Percentiles rank a stretch among this genome's conserved stretches.
phyloP scores from a whole-genome alignment of 2,888 invertebrate species.

The Eupeodes latifasciatus region DNA sequence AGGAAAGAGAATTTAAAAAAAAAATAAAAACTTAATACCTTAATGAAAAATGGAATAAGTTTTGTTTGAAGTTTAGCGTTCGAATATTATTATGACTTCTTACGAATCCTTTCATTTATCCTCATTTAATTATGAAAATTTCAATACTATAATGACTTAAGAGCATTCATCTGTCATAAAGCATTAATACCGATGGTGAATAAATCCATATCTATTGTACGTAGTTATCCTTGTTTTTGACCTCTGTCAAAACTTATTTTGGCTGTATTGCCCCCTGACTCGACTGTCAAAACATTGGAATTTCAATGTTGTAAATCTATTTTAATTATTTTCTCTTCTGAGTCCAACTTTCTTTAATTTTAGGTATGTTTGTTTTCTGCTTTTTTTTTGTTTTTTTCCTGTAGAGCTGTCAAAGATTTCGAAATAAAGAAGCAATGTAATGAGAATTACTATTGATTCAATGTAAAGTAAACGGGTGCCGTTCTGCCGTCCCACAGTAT shows the following conservation, averaged over 20 bases:
- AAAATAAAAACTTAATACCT: background rate
- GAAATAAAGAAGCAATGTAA: slow-evolving; percentile 56
- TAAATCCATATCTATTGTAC: slow-evolving; percentile 20
- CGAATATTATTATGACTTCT: background rate
- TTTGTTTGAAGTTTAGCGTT: slow-evolving; percentile 2
- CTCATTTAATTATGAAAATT: slow-evolving; percentile 19
- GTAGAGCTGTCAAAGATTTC: slow-evolving; percentile 63
- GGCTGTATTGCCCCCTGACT: background rate
- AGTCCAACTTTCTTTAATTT: background rate
- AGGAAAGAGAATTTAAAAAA: background rate
- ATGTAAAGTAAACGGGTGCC: slow-evolving; percentile 49
- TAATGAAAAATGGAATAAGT: slow-evolving; percentile 5
- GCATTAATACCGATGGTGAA: background rate
- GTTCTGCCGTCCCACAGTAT: background rate
- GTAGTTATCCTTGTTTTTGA: slow-evolving; percentile 21
- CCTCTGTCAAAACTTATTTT: slow-evolving; percentile 65
- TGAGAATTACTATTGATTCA: slow-evolving; percentile 71
- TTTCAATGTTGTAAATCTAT: slow-evolving; percentile 26
- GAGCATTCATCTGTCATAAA: background rate
- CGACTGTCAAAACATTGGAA: slow-evolving; percentile 57
- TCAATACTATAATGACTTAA: background rate
- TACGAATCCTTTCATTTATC: slow-evolving; percentile 7
- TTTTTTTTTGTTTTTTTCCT: background rate
- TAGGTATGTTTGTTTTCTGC: background rate
- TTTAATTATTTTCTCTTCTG: slow-evolving; percentile 61